These are phyloP conservation scores for Ciconia boyciana DNA, from an alignment of 2,113 vertebrate genomes.

Conservation along the genomic window DNA sequence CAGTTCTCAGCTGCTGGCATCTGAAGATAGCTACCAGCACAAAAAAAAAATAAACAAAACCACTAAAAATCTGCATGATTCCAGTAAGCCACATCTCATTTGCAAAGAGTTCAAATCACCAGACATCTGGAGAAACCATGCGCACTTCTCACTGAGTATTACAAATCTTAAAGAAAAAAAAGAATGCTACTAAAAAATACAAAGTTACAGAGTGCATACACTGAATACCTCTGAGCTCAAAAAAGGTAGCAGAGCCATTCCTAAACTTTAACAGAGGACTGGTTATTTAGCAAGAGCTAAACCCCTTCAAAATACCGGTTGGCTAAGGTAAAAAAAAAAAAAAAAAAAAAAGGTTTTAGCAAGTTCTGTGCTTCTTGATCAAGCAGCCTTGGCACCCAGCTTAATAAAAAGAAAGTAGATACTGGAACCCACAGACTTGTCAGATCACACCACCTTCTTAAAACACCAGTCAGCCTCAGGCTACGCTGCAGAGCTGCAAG, in stretches of 20 bases:
- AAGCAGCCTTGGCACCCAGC: background rate
- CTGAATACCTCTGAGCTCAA: background rate
- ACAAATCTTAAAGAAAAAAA: background rate
- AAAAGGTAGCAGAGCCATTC: background rate
- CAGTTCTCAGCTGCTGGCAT: background rate
- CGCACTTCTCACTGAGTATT: background rate
- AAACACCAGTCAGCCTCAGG: background rate
- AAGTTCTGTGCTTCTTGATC: background rate
- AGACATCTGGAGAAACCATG: background rate
- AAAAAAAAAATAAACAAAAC: background rate
- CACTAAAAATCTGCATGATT: background rate
- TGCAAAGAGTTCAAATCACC: background rate
- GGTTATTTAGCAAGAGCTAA: background rate
- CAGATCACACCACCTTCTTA: background rate
- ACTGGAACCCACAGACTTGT: background rate
- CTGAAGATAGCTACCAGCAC: background rate
- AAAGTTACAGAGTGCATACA: background rate
- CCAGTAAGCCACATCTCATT: background rate
- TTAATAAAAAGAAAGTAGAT: background rate
- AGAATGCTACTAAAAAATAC: background rate
- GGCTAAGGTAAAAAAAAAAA: background rate
- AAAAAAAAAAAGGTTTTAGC: background rate
- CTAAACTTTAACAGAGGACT: background rate
- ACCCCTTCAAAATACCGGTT: background rate
- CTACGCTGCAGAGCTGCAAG: background rate